phyloP scores from a whole-genome alignment of 2,797 vertebrate genomes.

The Pempheris klunzingeri region DNA sequence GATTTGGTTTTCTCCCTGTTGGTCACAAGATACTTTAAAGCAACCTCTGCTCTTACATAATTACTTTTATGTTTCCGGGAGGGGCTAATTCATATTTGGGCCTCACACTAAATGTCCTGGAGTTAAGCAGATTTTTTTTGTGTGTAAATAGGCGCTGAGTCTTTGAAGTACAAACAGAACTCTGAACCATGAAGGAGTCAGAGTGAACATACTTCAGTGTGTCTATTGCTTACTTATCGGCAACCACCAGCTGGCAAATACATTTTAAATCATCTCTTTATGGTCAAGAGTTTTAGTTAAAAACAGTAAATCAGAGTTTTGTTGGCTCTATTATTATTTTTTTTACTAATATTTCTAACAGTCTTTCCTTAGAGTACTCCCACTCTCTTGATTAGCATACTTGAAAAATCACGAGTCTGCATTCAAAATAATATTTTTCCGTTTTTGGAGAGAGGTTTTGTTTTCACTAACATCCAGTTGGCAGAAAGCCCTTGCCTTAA shows the following conservation, averaged over 20 bases:
- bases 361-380: not conserved
- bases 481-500: not conserved
- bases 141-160: constrained; percentile 77
- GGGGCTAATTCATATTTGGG: constrained; percentile 20
- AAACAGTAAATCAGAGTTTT: constrained; percentile 17
- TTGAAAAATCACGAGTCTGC: too few species aligned
- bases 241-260: constrained; percentile 83
- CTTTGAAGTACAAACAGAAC: constrained; percentile 88
- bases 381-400: not conserved
- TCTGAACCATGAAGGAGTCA: constrained; percentile 77
- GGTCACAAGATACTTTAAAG: constrained; percentile 34
- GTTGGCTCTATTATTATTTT: too few species aligned
- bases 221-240: constrained; percentile 86
- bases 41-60: constrained; percentile 25
- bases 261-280: constrained; percentile 79
- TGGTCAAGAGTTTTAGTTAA: constrained; percentile 48
- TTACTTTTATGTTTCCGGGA: constrained; percentile 19
- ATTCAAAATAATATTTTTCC: constrained; percentile 1
- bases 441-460: not conserved
- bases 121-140: constrained; percentile 88
- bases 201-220: constrained; percentile 87
- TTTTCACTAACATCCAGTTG: constrained; percentile 11
- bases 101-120: constrained; percentile 33
- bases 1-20: not conserved
- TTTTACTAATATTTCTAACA: too few species aligned